Percentiles rank a stretch among this genome's conserved stretches.
phyloP scores from a whole-genome alignment of 2,797 vertebrate species.

The Spatula versicolor region DNA sequence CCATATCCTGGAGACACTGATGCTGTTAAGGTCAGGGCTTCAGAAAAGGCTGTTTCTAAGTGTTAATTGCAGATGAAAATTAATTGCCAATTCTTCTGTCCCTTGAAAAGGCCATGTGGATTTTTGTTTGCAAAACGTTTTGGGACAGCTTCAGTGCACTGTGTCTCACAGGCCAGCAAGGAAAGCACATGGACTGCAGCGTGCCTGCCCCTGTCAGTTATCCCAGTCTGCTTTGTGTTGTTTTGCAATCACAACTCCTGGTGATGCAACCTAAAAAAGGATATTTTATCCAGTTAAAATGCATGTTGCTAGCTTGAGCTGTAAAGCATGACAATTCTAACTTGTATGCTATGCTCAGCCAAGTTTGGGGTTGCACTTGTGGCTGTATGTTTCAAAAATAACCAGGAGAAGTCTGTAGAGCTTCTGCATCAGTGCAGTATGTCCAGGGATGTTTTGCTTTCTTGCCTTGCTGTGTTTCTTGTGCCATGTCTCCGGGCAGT shows the following conservation, averaged over 20 bases:
- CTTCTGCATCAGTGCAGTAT: not conserved
- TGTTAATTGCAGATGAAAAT: not conserved
- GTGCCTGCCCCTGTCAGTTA: not conserved
- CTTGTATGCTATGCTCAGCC: not conserved
- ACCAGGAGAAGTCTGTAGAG: fast-evolving
- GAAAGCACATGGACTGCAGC: not conserved
- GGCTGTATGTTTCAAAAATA: not conserved
- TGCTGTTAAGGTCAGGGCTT: not conserved
- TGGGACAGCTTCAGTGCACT: not conserved
- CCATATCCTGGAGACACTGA: not conserved
- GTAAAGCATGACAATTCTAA: not conserved
- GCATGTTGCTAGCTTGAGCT: not conserved
- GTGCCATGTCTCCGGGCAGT: not conserved
- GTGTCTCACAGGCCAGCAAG: not conserved
- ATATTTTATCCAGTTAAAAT: not conserved
- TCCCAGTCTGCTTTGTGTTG: not conserved
- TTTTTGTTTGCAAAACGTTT: not conserved
- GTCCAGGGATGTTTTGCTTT: not conserved
- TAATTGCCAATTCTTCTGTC: not conserved
- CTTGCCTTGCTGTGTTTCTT: not conserved
- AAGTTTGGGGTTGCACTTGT: not conserved
- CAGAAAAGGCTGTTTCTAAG: not conserved
- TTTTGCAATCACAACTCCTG: not conserved
- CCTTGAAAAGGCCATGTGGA: not conserved
- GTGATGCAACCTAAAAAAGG: not conserved